These are phyloP conservation scores for Microtus richardsoni DNA, from an alignment of 2,113 vertebrate species.

Conservation along the genomic window DNA sequence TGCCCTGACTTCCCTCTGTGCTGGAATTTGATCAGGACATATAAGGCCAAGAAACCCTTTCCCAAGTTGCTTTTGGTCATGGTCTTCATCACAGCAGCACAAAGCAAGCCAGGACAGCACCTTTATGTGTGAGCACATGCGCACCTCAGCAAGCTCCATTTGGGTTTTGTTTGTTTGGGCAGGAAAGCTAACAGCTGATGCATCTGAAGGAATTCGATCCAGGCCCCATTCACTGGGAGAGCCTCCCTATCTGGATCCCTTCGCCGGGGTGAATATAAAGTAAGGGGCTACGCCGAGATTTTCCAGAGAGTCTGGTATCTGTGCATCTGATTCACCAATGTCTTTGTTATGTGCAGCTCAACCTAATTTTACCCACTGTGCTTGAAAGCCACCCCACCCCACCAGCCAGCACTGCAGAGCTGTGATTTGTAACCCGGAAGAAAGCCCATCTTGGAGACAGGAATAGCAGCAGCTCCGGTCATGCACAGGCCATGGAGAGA, in stretches of 20 bases:
- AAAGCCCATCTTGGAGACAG: neutral
- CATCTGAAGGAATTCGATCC: neutral
- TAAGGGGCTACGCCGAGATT: neutral
- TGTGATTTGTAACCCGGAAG: neutral
- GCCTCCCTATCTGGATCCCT: neutral
- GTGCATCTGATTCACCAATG: neutral
- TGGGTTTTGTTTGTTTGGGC: neutral
- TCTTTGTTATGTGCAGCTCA: neutral
- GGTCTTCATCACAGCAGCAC: neutral
- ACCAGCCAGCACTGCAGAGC: rapidly evolving
- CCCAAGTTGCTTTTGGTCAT: neutral
- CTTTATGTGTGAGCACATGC: neutral
- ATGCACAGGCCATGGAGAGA: neutral
- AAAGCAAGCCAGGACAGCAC: neutral
- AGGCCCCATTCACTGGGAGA: rapidly evolving
- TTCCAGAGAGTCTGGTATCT: neutral
- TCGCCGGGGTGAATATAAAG: rapidly evolving
- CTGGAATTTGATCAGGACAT: neutral
- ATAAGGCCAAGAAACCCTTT: neutral
- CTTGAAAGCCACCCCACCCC: neutral
- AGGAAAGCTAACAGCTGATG: neutral
- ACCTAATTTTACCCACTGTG: neutral
- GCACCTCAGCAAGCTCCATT: neutral
- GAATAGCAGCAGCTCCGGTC: neutral
- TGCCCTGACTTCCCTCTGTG: neutral